Conservation (phyloP, 2,113 vertebrate species). For the Stegostoma tigrinum region DNA sequence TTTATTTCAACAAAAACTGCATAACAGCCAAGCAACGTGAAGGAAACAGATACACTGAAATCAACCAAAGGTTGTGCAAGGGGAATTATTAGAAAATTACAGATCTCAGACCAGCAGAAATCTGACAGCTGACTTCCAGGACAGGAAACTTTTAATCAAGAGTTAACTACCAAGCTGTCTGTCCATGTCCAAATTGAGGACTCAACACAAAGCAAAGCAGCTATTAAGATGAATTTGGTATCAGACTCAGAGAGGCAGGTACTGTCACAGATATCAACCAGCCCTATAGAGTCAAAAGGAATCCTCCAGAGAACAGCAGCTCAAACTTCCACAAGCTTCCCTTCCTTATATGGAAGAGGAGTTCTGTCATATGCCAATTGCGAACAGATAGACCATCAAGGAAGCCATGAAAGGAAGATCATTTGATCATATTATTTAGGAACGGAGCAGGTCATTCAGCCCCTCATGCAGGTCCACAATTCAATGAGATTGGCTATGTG, state of each 20-base stretch:
- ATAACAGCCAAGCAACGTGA: background rate
- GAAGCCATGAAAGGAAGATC: background rate
- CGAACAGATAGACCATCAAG: background rate
- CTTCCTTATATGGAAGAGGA: background rate
- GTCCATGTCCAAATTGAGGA: background rate
- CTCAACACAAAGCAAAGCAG: background rate
- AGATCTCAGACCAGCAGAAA: background rate
- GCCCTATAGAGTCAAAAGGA: background rate
- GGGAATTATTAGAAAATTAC: background rate
- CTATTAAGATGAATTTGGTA: background rate
- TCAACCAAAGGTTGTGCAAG: background rate
- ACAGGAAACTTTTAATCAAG: background rate
- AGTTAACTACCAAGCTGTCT: background rate
- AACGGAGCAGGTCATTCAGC: too few relatives aligned
- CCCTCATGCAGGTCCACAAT: too few relatives aligned
- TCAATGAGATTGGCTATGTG: background rate
- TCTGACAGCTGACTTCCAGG: background rate
- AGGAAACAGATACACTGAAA: background rate
- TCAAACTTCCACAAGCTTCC: background rate
- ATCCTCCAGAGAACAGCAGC: background rate
- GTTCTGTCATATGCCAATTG: background rate
- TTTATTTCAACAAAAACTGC: background rate
- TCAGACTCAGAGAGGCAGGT: background rate
- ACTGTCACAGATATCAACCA: background rate
- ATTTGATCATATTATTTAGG: too few relatives aligned